These are phyloP conservation scores for Melolontha melolontha DNA, from an alignment of 2,888 invertebrate species.

Conservation along the genomic window DNA sequence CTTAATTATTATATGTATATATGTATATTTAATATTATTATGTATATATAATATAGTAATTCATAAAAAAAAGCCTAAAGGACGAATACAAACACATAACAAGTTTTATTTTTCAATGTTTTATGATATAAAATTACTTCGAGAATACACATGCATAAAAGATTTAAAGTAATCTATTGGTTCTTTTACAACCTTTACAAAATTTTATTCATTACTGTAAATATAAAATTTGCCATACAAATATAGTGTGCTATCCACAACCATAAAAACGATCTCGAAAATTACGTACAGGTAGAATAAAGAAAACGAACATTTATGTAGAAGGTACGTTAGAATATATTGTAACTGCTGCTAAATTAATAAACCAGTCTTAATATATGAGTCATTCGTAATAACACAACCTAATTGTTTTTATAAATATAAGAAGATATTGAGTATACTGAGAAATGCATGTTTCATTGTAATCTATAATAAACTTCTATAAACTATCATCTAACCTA, in stretches of 20 bases:
- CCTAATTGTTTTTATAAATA: too few relatives aligned
- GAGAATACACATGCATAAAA: constrained; percentile 11
- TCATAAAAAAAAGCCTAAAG: not conserved
- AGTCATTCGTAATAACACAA: too few relatives aligned
- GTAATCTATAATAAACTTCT: too few relatives aligned
- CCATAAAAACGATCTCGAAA: not conserved
- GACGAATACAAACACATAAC: constrained; percentile 12
- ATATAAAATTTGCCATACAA: constrained; percentile 26
- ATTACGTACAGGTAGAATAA: not conserved
- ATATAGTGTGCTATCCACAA: constrained; percentile 17
- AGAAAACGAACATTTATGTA: not conserved
- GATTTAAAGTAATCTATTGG: constrained; percentile 28
- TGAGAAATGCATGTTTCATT: too few relatives aligned
- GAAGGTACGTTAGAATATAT: not conserved
- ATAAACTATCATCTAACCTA: too few relatives aligned
- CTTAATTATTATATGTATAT: constrained; percentile 11
- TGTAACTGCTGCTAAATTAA: too few relatives aligned
- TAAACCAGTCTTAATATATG: too few relatives aligned
- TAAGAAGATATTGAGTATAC: too few relatives aligned
- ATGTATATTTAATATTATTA: not conserved
- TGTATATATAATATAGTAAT: constrained; percentile 3
- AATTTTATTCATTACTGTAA: constrained; percentile 13
- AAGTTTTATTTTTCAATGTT: constrained; percentile 39
- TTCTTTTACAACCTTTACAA: constrained; percentile 17
- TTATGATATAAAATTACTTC: constrained; percentile 36